Conservation (phyloP, 2,888 invertebrate species). For the Rhodophaea formosa region DNA sequence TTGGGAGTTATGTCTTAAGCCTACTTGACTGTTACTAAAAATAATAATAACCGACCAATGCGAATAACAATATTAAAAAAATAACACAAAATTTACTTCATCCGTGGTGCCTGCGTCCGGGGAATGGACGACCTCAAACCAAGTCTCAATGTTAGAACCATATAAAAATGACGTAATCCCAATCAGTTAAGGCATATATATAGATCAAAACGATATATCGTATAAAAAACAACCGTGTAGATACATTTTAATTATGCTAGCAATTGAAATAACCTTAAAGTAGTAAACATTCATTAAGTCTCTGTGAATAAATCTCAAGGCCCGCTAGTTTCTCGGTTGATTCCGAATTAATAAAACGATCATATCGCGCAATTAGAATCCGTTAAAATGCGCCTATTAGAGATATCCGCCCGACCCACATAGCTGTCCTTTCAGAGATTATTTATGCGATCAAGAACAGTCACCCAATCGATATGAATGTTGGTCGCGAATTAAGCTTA, state of each 20-base stretch:
- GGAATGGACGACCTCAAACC: conserved; percentile 3
- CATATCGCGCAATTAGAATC: conserved; percentile 10
- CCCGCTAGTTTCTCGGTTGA: neutral
- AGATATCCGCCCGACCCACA: conserved; percentile 16
- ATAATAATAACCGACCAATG: too few species aligned
- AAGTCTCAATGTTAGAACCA: conserved; percentile 1
- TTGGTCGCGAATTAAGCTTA: conserved; percentile 1
- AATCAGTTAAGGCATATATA: neutral
- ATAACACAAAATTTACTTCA: neutral
- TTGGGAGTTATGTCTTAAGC: too few species aligned
- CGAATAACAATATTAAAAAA: neutral
- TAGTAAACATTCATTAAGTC: conserved; percentile 2
- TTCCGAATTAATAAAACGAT: conserved; percentile 16
- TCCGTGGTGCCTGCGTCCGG: neutral
- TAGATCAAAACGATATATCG: conserved; percentile 9
- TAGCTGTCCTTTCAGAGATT: conserved; percentile 14
- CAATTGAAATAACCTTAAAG: conserved; percentile 10
- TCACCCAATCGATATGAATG: neutral
- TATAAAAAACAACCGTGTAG: conserved; percentile 4
- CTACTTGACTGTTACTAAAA: too few species aligned
- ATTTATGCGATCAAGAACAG: neutral
- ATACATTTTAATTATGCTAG: neutral
- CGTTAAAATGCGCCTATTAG: conserved; percentile 14
- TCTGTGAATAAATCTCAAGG: conserved; percentile 7
- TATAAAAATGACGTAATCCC: conserved; percentile 8